Evolutionary conservation across 2,797 vertebrate genomes (phyloP).

Genomic region (Diplodus puntazzo): DNA sequence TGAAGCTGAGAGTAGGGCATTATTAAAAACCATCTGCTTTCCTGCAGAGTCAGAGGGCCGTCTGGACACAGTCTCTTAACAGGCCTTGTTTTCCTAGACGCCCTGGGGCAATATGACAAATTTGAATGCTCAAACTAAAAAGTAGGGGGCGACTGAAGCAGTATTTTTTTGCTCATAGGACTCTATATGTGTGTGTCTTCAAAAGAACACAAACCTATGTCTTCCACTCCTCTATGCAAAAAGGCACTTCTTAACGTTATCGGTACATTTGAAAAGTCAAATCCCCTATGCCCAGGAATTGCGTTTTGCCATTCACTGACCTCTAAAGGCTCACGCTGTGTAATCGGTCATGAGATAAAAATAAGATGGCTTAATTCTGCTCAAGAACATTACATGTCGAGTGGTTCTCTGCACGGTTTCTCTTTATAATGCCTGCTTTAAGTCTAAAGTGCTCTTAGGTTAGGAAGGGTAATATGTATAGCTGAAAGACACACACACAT

Average conservation of each 20-base stretch:
- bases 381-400: not conserved
- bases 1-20: constrained; percentile 78
- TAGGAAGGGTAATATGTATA: not conserved
- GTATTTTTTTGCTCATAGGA: constrained; percentile 39
- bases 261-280: not conserved
- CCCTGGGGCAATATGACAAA: constrained; percentile 70
- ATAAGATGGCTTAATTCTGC: not conserved
- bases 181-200: constrained; percentile 37
- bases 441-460: not conserved
- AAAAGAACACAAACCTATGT: constrained; percentile 11
- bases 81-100: constrained; percentile 73
- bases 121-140: constrained; percentile 67
- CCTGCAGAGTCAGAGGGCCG: constrained; percentile 78
- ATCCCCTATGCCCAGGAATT: not conserved
- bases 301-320: not conserved
- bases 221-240: not conserved
- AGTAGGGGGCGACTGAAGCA: constrained; percentile 36
- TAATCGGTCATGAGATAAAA: not conserved
- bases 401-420: not conserved
- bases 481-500: not conserved
- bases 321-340: not conserved
- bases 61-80: constrained; percentile 79
- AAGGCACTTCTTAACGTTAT: not conserved
- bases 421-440: not conserved
- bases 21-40: constrained; percentile 85